A percentile compares a stretch with the other conserved stretches of the same genome.
phyloP scores from a whole-genome alignment of 2,888 invertebrate genomes.

The Odontocerum albicorne region DNA sequence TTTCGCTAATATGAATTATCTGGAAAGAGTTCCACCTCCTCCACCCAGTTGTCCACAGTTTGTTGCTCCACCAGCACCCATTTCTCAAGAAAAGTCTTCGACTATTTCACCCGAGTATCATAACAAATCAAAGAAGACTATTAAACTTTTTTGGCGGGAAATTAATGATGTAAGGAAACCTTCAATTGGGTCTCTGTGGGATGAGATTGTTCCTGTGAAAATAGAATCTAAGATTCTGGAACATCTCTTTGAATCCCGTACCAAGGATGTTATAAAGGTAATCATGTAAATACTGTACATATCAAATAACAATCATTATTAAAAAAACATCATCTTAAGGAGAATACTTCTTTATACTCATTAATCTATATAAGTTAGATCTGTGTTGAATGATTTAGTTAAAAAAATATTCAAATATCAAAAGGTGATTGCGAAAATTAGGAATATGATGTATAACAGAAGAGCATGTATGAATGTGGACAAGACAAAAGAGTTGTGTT shows the following conservation, averaged over 20 bases:
- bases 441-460: too few relatives aligned
- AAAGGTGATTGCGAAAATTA: too few relatives aligned
- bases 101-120: conserved; percentile 34
- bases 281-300: too few relatives aligned
- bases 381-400: too few relatives aligned
- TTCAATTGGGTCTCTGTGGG: conserved; percentile 82
- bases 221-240: conserved; percentile 93
- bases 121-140: conserved; percentile 89
- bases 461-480: too few relatives aligned
- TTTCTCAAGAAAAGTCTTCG: conserved; percentile 42
- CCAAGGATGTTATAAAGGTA: conserved; percentile 95
- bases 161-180: conserved; percentile 70
- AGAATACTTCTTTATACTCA: too few relatives aligned
- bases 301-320: too few relatives aligned
- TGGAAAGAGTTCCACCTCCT: conserved; percentile 53
- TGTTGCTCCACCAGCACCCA: conserved; percentile 33
- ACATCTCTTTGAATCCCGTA: conserved; percentile 94
- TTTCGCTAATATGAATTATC: conserved; percentile 51
- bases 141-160: conserved; percentile 98
- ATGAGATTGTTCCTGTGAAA: conserved; percentile 79
- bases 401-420: too few relatives aligned
- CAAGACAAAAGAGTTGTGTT: too few relatives aligned
- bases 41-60: conserved; percentile 49
- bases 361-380: too few relatives aligned
- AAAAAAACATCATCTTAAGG: too few relatives aligned